A percentile compares a stretch with the other conserved stretches of the same genome.
These are phyloP conservation scores for Pogonocichla stellata DNA, from an alignment of 2,113 vertebrate genomes.

Conservation along the genomic window DNA sequence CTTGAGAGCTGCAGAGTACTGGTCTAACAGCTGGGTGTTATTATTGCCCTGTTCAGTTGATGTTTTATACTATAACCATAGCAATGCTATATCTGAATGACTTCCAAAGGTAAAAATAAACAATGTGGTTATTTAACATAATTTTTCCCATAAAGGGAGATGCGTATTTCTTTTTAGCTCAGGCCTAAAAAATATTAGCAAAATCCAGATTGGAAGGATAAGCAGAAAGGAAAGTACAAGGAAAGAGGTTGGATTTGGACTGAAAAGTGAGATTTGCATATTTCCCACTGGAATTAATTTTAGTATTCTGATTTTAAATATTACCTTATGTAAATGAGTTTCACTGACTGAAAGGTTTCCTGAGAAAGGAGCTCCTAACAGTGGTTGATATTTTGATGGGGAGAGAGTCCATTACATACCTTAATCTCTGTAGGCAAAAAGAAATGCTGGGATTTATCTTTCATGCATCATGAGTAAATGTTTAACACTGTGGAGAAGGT, in stretches of 20 bases:
- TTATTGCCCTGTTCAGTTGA: constrained; percentile 2
- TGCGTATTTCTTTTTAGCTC: constrained; percentile 22
- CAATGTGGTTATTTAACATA: constrained; percentile 3
- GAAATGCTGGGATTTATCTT: not conserved
- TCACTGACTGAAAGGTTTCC: not conserved
- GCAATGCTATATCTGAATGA: constrained; percentile 8
- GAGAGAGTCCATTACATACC: fast-evolving
- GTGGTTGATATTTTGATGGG: not conserved
- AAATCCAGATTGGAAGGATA: constrained; percentile 36
- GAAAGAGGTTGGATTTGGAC: not conserved
- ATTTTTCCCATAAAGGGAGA: constrained; percentile 25
- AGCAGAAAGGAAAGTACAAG: not conserved
- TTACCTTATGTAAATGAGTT: not conserved
- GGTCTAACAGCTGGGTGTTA: constrained; percentile 30
- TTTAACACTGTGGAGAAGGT: not conserved
- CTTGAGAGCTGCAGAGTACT: not conserved
- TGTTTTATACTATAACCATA: constrained; percentile 24
- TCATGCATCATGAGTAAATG: not conserved
- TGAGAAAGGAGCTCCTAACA: not conserved
- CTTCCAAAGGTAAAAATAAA: constrained; percentile 56
- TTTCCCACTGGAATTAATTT: not conserved
- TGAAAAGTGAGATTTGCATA: not conserved
- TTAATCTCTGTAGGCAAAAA: not conserved
- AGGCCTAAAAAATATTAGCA: not conserved
- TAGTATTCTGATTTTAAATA: not conserved